Conservation (phyloP, 2,888 invertebrate species). For the Metacarcinus magister region DNA sequence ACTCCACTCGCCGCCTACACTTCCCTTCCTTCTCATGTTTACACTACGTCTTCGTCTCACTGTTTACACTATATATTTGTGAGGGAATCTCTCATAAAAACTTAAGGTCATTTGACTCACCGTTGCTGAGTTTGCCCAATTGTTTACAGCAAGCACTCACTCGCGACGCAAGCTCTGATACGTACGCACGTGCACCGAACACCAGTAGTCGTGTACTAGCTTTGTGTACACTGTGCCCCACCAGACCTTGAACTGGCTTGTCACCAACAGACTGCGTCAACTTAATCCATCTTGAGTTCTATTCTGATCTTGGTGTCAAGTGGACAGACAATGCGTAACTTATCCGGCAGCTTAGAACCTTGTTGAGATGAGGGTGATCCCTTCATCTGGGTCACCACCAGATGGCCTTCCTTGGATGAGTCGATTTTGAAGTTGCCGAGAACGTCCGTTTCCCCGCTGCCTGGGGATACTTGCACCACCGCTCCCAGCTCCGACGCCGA, state of each 20-base stretch:
- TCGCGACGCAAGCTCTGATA: background rate
- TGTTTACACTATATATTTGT: background rate
- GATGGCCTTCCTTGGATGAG: conserved; percentile 57
- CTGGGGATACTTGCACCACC: conserved; percentile 51
- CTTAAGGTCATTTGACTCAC: background rate
- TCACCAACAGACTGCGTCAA: background rate
- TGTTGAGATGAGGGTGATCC: conserved; percentile 70
- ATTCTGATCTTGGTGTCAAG: conserved; percentile 75
- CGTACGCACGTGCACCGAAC: background rate
- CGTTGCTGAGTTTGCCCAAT: background rate
- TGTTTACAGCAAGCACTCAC: background rate
- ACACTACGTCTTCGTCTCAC: background rate
- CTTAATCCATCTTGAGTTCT: conserved; percentile 72
- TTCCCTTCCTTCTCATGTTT: background rate
- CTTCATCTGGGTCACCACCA: conserved; percentile 60
- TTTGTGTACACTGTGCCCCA: background rate
- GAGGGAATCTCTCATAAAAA: background rate
- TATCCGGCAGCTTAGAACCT: conserved; percentile 72
- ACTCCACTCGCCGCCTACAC: background rate
- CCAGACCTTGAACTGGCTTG: background rate
- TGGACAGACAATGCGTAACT: conserved; percentile 74
- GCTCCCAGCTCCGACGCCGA: conserved; percentile 12
- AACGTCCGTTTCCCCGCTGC: conserved; percentile 63
- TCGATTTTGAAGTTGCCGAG: conserved; percentile 65
- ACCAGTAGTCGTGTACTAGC: background rate